These are phyloP conservation scores for Helicoverpa zea DNA, from an alignment of 1,140 invertebrate species.

Conservation along the genomic window DNA sequence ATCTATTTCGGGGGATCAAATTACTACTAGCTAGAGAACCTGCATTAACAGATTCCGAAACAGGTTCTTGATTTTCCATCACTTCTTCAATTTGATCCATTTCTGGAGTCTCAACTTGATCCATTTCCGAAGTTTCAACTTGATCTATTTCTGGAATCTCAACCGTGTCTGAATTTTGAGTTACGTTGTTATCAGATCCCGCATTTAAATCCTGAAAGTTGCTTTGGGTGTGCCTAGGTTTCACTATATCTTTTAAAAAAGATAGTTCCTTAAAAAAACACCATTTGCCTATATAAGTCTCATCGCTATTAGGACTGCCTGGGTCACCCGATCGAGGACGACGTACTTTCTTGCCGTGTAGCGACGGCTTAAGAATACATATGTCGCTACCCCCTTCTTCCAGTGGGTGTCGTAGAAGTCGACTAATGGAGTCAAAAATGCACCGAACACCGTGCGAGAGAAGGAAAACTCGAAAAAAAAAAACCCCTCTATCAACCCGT, in stretches of 20 bases:
- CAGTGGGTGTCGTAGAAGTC: too few species aligned
- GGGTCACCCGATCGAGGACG: constrained; percentile 16
- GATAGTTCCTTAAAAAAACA: constrained; percentile 23
- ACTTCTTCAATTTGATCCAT: neutral
- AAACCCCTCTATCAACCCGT: too few species aligned
- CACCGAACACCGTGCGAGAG: too few species aligned
- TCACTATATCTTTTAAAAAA: constrained; percentile 25
- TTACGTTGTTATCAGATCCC: constrained; percentile 15
- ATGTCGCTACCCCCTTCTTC: too few species aligned
- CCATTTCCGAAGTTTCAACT: constrained; percentile 12
- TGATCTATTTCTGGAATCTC: constrained; percentile 15
- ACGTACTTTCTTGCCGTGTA: constrained; percentile 16
- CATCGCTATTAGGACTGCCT: constrained; percentile 22
- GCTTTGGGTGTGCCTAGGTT: constrained; percentile 19
- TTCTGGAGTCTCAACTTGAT: constrained; percentile 1
- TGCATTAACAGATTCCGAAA: constrained; percentile 22
- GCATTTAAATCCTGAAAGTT: constrained; percentile 18
- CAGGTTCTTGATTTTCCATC: constrained; percentile 17
- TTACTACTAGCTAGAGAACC: constrained; percentile 24
- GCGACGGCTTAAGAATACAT: too few species aligned
- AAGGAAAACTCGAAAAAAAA: too few species aligned
- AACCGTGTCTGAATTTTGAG: constrained; percentile 14
- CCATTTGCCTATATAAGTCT: constrained; percentile 14
- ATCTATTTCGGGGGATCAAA: constrained; percentile 39
- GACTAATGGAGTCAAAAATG: too few species aligned